These are phyloP conservation scores for Brenthis daphne DNA, from an alignment of 2,888 invertebrate genomes.

Conservation along the genomic window DNA sequence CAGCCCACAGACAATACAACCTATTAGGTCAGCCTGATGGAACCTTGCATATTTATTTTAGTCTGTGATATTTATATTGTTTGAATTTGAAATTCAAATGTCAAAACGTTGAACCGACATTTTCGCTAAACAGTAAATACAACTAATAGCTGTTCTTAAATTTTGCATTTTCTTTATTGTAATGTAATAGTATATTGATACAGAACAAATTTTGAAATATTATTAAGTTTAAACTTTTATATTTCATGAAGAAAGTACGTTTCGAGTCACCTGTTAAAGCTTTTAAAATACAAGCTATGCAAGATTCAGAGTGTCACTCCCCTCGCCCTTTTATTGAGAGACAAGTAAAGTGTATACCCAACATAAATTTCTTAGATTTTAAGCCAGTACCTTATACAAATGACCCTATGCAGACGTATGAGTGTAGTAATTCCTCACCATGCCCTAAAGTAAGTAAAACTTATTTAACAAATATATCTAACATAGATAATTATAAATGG, in stretches of 20 bases:
- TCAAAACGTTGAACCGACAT: too few relatives aligned
- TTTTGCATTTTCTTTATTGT: too few relatives aligned
- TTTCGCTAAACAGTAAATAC: too few relatives aligned
- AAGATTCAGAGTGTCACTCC: conserved; percentile 68
- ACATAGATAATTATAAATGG: conserved; percentile 47
- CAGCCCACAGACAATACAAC: too few relatives aligned
- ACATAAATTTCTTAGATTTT: conserved; percentile 42
- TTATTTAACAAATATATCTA: conserved; percentile 40
- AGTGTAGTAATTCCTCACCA: conserved; percentile 63
- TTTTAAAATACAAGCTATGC: conserved; percentile 50
- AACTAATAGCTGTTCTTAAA: too few relatives aligned
- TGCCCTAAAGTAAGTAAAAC: conserved; percentile 63
- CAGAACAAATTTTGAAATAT: too few relatives aligned
- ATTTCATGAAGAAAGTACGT: conserved; percentile 73
- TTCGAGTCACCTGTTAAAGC: conserved; percentile 60
- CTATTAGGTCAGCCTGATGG: too few relatives aligned
- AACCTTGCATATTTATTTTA: too few relatives aligned
- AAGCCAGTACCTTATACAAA: conserved; percentile 52
- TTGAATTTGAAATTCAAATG: too few relatives aligned
- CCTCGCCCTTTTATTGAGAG: conserved; percentile 66
- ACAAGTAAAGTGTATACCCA: conserved; percentile 47
- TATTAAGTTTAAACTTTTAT: not conserved
- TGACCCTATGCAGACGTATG: conserved; percentile 65
- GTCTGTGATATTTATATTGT: too few relatives aligned
- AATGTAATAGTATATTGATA: too few relatives aligned